Base-by-base conservation (phyloP, 2,888 invertebrate genomes). In the Polylopha cassiicola region DNA sequence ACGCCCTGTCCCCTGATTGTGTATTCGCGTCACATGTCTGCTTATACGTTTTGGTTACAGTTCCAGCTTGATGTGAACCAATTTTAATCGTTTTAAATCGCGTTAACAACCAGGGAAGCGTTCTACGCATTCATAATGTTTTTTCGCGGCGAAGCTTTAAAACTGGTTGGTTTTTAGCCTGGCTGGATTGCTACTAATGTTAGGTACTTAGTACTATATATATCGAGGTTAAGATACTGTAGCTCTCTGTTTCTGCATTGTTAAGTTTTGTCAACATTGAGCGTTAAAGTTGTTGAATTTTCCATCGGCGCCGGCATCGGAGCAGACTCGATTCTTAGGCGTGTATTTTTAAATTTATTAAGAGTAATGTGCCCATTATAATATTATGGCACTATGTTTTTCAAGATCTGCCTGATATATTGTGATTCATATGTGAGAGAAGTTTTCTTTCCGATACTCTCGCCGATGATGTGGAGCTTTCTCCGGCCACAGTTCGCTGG, bases 161-260 rank as follows among this genome's bases (percentile, higher is more conserved):
- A 13, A 17, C 17, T 15, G 22, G 22, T 23, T 11, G 22, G 20
- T 22, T 46, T 49, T 49, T 53, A 45, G 54, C 55, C 55, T 58
- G 59, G 50, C 59, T 57, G 59, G 44, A 47, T 39, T 32, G 43
- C 52, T 46, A 43, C 37, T 48, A 43, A 34, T 49, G 36, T 30
- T 51, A 46, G 37, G 28, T 47, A 44, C 41, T 39, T 37, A 45
- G 31, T 37, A 34, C 30, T 37, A 42, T 37, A 13, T 44, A 37
- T 47, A 44, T 39, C 45, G 42, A 38, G 38, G 31, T 38, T 39
- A 47, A 37, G 39, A 46, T 34, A 44, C 39, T 45, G 46, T 52
- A 51, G 53, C 51, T 50, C 54, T 54, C 51, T 55, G 50, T 54
- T 36, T 46, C 43, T 37, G 44, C 48, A 37, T 42, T 37, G 42